These are phyloP conservation scores for Rhabdomys pumilio DNA, from an alignment of 2,797 vertebrate genomes.

Conservation along the genomic window DNA sequence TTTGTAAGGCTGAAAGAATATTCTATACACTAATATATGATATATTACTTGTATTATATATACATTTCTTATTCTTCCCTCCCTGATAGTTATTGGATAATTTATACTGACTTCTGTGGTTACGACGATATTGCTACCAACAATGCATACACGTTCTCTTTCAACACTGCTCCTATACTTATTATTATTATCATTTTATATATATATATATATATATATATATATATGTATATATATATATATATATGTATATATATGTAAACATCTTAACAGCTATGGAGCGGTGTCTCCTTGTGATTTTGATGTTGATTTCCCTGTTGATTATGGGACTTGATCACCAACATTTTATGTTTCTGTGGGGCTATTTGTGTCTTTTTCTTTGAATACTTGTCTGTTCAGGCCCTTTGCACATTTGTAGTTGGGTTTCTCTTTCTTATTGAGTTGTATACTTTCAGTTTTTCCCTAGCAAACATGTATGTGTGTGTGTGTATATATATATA, in stretches of 20 bases:
- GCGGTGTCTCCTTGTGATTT: neutral
- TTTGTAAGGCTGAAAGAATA: neutral
- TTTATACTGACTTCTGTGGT: neutral
- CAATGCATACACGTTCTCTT: rapidly evolving
- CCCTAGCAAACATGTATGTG: neutral
- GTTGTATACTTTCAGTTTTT: neutral
- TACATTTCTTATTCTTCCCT: neutral
- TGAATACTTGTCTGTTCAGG: neutral
- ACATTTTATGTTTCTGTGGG: neutral
- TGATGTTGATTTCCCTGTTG: neutral
- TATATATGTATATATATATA: neutral
- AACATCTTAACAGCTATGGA: neutral
- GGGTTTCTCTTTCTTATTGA: neutral
- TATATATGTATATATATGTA: neutral
- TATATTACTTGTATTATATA: neutral
- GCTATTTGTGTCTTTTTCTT: neutral
- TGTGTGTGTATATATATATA: too few relatives aligned
- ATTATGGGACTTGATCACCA: neutral
- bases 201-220: neutral
- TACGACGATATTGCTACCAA: neutral
- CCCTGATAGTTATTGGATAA: neutral
- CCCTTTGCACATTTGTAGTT: neutral
- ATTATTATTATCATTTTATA: neutral
- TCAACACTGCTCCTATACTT: neutral
- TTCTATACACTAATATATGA: neutral